A percentile compares a stretch with the other conserved stretches of the same genome.
Evolutionary conservation across 1,140 invertebrate species (phyloP).

Genomic region (Hesperophylax magnus): DNA sequence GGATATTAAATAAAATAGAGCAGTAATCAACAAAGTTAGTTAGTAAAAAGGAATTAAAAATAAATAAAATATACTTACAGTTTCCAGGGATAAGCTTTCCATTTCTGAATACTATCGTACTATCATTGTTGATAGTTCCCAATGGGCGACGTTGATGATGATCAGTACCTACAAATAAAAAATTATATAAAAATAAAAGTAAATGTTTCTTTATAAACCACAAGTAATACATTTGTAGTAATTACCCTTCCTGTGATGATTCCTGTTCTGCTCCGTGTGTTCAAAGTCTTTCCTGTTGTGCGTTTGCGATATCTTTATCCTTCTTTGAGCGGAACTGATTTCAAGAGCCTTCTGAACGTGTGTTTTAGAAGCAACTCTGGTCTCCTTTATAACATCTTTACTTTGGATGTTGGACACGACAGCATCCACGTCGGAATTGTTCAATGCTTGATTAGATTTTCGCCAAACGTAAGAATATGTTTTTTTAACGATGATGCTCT

Average conservation of each 20-base stretch:
- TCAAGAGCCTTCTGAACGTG: neutral
- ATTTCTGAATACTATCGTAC: constrained; percentile 13
- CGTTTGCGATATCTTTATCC: neutral
- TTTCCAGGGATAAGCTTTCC: constrained; percentile 22
- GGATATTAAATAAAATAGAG: no score
- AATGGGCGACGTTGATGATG: neutral
- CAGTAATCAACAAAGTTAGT: neutral
- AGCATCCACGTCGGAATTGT: neutral
- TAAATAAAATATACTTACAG: neutral
- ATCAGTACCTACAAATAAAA: neutral
- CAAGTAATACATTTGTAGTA: no score
- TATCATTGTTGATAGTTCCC: neutral
- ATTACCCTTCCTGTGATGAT: neutral
- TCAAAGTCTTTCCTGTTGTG: neutral
- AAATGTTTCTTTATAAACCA: neutral
- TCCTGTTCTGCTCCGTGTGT: neutral
- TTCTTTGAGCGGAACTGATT: neutral
- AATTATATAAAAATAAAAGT: neutral
- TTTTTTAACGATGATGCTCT: neutral
- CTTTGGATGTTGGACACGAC: neutral
- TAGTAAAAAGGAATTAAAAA: neutral
- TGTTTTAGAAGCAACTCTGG: neutral
- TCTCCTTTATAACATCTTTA: neutral
- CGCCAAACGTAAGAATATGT: constrained; percentile 11
- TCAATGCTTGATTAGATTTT: neutral